These are phyloP conservation scores for Rhyzopertha dominica DNA, from an alignment of 1,140 invertebrate genomes.

Conservation along the genomic window DNA sequence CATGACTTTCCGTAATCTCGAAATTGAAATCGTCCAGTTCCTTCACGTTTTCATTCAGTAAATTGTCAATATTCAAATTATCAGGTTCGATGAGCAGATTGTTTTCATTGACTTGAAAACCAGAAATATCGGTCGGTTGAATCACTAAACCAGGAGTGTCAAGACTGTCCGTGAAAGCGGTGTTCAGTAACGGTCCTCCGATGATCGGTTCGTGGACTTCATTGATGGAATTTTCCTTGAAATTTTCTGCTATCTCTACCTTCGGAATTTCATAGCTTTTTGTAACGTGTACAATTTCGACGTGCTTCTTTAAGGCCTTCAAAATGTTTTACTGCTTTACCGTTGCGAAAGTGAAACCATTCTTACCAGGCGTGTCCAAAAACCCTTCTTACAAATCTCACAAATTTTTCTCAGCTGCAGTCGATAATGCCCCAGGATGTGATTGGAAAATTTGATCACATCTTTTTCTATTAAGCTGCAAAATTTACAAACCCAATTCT, in stretches of 20 bases:
- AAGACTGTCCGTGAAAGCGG: conserved; percentile 29
- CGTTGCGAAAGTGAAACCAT: conserved; percentile 1
- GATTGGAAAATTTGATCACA: conserved; percentile 39
- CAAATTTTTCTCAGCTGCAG: conserved; percentile 31
- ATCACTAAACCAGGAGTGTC: conserved; percentile 36
- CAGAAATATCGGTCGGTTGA: conserved; percentile 18
- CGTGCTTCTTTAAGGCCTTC: too few relatives aligned
- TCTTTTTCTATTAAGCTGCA: conserved; percentile 36
- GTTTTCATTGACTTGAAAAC: conserved; percentile 22
- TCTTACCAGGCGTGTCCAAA: conserved; percentile 31
- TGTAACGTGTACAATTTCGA: conserved; percentile 7
- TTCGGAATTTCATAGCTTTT: conserved; percentile 1
- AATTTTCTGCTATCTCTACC: background rate
- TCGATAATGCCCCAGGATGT: conserved; percentile 40
- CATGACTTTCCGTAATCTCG: conserved; percentile 29
- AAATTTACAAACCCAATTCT: conserved; percentile 44
- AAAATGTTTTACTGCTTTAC: too few relatives aligned
- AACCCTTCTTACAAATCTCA: conserved; percentile 32
- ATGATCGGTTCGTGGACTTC: too few relatives aligned
- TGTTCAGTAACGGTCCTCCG: conserved; percentile 34
- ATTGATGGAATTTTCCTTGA: conserved; percentile 2
- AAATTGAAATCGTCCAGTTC: conserved; percentile 36
- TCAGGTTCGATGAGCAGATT: conserved; percentile 26
- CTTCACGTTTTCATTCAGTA: conserved; percentile 25
- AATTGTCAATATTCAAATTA: conserved; percentile 29